These are phyloP conservation scores for Peromyscus maniculatus DNA, from an alignment of 2,113 vertebrate species.

Conservation along the genomic window DNA sequence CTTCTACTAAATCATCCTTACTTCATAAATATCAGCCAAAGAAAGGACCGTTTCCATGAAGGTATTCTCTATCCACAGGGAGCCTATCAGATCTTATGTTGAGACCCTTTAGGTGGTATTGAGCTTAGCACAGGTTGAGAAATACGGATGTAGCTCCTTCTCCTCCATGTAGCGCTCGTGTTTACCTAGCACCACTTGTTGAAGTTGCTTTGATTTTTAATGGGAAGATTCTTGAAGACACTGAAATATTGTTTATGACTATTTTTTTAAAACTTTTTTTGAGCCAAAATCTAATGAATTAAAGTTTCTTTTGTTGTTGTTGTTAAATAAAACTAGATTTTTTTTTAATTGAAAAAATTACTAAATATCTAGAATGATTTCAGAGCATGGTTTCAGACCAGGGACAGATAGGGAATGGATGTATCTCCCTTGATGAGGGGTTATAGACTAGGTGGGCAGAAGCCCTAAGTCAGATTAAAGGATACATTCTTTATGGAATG, in stretches of 20 bases:
- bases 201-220: neutral
- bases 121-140: neutral
- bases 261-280: constrained; percentile 39
- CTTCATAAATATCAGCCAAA: neutral
- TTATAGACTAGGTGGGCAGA: neutral
- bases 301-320: neutral
- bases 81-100: neutral
- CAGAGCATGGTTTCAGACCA: neutral
- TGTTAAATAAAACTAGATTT: constrained; percentile 20
- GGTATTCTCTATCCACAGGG: neutral
- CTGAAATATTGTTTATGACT: no score
- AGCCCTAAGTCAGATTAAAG: neutral
- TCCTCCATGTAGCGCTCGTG: neutral
- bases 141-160: neutral
- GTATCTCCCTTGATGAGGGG: neutral
- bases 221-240: neutral
- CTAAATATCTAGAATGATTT: neutral
- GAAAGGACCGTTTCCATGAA: neutral
- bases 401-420: neutral
- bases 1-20: neutral
- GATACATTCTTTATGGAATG: neutral
- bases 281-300: neutral
- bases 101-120: neutral
- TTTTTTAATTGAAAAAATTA: constrained; percentile 4
- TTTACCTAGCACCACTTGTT: neutral